These are phyloP conservation scores for Calvadosia cruxmelitensis DNA, from an alignment of 30 jellyfish, hydroid and myxozoan genomes.

Conservation along the genomic window DNA sequence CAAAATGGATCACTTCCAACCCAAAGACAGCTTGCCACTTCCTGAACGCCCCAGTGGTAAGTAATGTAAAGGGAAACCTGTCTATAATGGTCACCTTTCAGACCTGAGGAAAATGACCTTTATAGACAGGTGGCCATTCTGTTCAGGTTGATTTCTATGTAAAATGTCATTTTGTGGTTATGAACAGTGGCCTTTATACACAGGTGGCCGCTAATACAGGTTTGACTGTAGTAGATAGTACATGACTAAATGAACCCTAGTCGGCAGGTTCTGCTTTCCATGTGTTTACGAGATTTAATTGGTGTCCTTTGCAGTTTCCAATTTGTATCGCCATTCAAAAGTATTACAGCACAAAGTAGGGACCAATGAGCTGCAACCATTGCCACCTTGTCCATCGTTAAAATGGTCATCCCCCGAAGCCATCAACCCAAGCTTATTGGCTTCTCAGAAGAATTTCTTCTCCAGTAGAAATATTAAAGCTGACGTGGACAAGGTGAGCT, in stretches of 20 bases:
- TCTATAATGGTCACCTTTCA: neutral
- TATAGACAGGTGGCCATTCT: conserved; percentile 1
- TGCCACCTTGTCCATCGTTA: conserved; percentile 88
- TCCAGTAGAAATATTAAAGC: neutral
- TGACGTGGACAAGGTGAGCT: neutral
- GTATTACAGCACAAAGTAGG: conserved; percentile 67
- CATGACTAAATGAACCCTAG: too few relatives aligned
- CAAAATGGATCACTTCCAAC: neutral
- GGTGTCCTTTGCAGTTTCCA: conserved; percentile 38
- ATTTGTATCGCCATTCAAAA: conserved; percentile 68
- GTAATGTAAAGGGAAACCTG: neutral
- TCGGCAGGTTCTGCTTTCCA: too few relatives aligned
- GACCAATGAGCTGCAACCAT: conserved; percentile 25
- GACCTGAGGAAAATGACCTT: neutral
- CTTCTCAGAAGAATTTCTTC: neutral
- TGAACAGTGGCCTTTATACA: neutral
- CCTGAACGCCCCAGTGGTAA: neutral
- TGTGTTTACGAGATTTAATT: too few relatives aligned
- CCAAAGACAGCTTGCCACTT: neutral
- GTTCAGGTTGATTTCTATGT: neutral
- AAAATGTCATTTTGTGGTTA: neutral
- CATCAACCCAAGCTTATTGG: conserved; percentile 9
- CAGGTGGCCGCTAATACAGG: conserved; percentile 2
- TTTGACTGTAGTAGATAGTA: neutral
- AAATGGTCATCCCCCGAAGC: conserved; percentile 79